Conservation (phyloP, 2,888 invertebrate species). For the Galerucella nymphaeae region DNA sequence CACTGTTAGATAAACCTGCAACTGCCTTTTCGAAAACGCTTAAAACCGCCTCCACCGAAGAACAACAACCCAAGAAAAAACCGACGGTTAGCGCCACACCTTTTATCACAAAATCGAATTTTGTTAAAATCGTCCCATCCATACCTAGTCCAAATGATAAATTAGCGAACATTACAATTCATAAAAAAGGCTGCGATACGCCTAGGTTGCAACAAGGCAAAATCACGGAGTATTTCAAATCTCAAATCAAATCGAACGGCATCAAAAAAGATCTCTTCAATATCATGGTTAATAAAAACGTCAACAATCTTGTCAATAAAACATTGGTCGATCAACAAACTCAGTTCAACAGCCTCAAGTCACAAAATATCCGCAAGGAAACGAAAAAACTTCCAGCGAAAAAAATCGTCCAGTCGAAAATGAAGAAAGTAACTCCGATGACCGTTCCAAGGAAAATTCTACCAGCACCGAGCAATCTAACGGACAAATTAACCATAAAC, state of each 20-base stretch:
- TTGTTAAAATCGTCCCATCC: conserved; percentile 44
- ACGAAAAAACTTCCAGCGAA: conserved; percentile 61
- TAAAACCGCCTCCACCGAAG: conserved; percentile 45
- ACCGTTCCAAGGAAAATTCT: conserved; percentile 63
- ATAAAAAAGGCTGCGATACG: conserved; percentile 35
- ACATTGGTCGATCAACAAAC: conserved; percentile 57
- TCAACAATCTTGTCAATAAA: conserved; percentile 23
- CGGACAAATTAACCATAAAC: conserved; percentile 56
- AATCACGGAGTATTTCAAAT: conserved; percentile 87
- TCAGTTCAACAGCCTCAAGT: conserved; percentile 51
- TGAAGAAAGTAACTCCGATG: conserved; percentile 56
- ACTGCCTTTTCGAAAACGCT: conserved; percentile 56
- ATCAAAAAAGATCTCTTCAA: conserved; percentile 57
- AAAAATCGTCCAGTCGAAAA: conserved; percentile 54
- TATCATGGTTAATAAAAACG: conserved; percentile 46
- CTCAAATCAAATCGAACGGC: conserved; percentile 78
- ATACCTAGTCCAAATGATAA: conserved; percentile 53
- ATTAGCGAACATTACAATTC: conserved; percentile 39
- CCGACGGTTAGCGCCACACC: conserved; percentile 36
- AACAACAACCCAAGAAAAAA: conserved; percentile 31
- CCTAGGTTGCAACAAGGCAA: conserved; percentile 74
- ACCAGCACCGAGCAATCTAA: conserved; percentile 62
- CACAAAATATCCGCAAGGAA: conserved; percentile 46
- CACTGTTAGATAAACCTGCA: conserved; percentile 48
- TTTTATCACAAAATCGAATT: conserved; percentile 35